Conservation (phyloP, 2,888 invertebrate species). For the Cataglyphis rosenhaueri region DNA sequence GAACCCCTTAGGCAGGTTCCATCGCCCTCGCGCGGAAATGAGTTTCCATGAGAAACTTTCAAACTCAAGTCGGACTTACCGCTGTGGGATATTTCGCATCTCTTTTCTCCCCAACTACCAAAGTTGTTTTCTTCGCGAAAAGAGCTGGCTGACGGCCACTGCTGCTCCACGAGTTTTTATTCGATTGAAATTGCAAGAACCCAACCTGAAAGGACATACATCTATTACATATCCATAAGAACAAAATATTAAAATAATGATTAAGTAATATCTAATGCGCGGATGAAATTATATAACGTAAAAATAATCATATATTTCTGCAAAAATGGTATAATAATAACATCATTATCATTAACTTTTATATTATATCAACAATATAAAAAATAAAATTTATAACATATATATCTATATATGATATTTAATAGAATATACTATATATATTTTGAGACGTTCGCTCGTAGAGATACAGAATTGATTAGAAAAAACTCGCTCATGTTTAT, state of each 20-base stretch:
- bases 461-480: not conserved
- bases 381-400: not conserved
- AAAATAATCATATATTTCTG: not conserved
- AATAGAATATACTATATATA: not conserved
- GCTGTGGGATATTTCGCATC: slow-evolving; percentile 48
- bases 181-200: slow-evolving; percentile 12
- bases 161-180: slow-evolving; percentile 17
- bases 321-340: not conserved
- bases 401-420: not conserved
- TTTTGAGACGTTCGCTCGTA: not conserved
- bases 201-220: not conserved
- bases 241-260: not conserved
- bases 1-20: not conserved
- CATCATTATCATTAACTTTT: not conserved
- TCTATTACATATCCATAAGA: not conserved
- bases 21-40: slow-evolving; percentile 37
- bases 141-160: not conserved
- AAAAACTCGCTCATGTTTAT: not conserved
- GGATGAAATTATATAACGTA: not conserved
- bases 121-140: slow-evolving; percentile 12
- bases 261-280: not conserved
- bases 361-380: not conserved
- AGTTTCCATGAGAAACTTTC: slow-evolving; percentile 47
- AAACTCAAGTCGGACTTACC: slow-evolving; percentile 42
- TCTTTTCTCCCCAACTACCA: slow-evolving; percentile 17